Base-by-base conservation (phyloP, 2,888 invertebrate genomes). In the Belgica antarctica region DNA sequence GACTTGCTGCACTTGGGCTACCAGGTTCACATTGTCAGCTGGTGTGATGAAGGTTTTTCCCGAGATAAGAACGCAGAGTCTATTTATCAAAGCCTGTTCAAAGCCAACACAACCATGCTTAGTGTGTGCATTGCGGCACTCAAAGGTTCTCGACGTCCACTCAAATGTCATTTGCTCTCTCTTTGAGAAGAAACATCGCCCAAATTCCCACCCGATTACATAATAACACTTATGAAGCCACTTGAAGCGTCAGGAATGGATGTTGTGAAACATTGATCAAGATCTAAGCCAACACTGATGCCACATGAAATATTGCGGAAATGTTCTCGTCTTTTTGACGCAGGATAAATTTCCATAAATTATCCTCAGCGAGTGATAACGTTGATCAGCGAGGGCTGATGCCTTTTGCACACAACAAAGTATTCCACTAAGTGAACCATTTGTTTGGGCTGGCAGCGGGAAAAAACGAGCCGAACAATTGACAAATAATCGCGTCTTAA, bases 391-490 rank as follows among this genome's bases (percentile, higher is more conserved):
- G 31, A 4, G 31, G 4, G 5, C 4, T 31, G 10, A 31, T 7
- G 4, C 31, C 8, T 31, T 15, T 24, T 12, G 34, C 46, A 4
- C 52, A 15, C 15, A 15, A 5, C 31, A 47, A 47, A 66, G 41
- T 12, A 46, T 66, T 47, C 28, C 47, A 31, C 41, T 66, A 66
- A 66, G 66, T 66, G 66, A 66, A 66, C 66, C 46, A 66, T 66
- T 41, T 47, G 28, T 46, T 28, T 66, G 25, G 47, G 52, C 25
- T 52, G 47, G 52, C 28, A 47, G 4, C 52, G 52, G 52, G 19
- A 52, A 41, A 25, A 22, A 46, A 63, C 31, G 66, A 27, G 28
- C 47, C 41, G 41, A 46, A 66, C 28, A 66, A 66, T 66, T 66
- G 66, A 66, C 66, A 66, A 66, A 66, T 66, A 66, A 52, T 66